These are phyloP conservation scores for Cathartes aura DNA, from an alignment of 2,113 vertebrate genomes.

Conservation along the genomic window DNA sequence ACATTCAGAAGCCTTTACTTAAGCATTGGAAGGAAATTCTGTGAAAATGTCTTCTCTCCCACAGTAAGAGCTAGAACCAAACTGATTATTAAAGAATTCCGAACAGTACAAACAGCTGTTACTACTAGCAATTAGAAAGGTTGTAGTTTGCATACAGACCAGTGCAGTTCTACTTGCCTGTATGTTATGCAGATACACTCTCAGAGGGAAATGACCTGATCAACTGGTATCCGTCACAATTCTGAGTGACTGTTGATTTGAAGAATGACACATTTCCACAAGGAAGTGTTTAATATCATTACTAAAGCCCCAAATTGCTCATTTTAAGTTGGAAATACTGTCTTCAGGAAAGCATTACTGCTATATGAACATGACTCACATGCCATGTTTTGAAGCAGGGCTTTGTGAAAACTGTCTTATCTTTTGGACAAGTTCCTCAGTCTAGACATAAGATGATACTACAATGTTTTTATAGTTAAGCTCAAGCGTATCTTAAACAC, in stretches of 20 bases:
- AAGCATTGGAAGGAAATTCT: background rate
- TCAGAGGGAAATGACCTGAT: background rate
- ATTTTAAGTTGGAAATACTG: background rate
- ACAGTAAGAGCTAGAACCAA: background rate
- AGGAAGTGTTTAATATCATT: background rate
- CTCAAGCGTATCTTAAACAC: background rate
- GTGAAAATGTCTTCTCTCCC: background rate
- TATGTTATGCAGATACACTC: background rate
- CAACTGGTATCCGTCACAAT: background rate
- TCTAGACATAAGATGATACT: accelerated
- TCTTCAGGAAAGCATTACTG: background rate
- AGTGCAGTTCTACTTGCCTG: background rate
- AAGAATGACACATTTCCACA: background rate
- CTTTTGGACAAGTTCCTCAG: background rate
- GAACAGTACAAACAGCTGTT: background rate
- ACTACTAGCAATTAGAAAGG: background rate
- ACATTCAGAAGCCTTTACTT: background rate
- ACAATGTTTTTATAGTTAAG: background rate
- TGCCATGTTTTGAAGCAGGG: background rate
- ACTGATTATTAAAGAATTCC: background rate
- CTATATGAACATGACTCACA: background rate
- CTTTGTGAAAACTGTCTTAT: background rate
- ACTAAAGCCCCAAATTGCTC: background rate
- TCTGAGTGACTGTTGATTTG: background rate
- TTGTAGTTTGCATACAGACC: accelerated